Base-by-base conservation (phyloP, 2,797 vertebrate species). In the Pangasius krempfi region DNA sequence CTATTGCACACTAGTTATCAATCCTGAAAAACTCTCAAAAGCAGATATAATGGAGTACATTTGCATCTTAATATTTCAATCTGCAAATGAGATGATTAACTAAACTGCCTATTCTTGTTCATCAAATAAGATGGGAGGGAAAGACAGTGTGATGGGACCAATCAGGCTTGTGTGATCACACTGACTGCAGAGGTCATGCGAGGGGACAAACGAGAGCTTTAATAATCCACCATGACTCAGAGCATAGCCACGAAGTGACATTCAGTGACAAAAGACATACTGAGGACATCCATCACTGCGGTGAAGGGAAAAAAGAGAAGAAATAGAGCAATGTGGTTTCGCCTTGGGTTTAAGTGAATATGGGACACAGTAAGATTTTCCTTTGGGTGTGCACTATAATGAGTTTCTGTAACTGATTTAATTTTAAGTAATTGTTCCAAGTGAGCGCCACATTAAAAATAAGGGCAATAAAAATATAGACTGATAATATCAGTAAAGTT, bases 61-160 rank as follows among this genome's bases (percentile, higher is more conserved):
- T 88, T 86, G 50, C 84, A 27, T 88, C 88, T 89, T 91, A 91
- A 93, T 92, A 88, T 92, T 89, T 92, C 92, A 92, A 91, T 92
- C 90, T 84, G 89, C 86, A 91, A 92, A 92, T 88, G 90, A 92
- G 79, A 78, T 88, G 90, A 93, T 94, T 92, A 93, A 92, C 91
- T 93, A 91, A 91, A 93, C 88, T 75, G 72, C 89, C 90, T 91
- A 88, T 87, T 92, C 92, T 87, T 91, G 90, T 89, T 88, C 88
- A 90, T 89, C 52, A 88, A 90, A 92, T 89, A 85, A 89, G 87
- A 80, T 58, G 58, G 79, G 87, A 87, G 66, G 72, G 78, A 89
- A 85, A 87, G 83, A 76, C 81, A 84, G 54, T 18, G 66, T 64
- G 14, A 86, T 73, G 68, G 66, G 73, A 20, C 87, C 87, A 54